Conservation (phyloP, 2,113 vertebrate species). For the Plestiodon gilberti region DNA sequence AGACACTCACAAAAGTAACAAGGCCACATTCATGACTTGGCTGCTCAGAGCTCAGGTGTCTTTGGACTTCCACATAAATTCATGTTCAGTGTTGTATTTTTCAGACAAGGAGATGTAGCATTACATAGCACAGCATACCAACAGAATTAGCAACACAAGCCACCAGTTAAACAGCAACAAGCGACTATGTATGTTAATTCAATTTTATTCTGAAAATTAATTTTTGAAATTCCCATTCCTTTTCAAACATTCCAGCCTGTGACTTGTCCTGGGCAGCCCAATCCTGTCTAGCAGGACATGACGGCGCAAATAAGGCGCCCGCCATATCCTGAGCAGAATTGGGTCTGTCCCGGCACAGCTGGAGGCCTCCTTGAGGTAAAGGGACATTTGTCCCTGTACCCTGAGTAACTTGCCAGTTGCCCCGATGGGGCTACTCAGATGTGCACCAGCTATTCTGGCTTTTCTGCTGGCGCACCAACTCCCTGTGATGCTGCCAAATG, state of each 20-base stretch:
- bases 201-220: not conserved
- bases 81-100: not conserved
- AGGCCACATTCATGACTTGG: not conserved
- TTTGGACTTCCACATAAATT: not conserved
- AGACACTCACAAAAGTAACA: not conserved
- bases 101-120: not conserved
- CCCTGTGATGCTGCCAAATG: no score
- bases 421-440: no score
- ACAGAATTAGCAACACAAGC: not conserved
- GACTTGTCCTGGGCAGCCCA: no score
- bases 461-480: no score
- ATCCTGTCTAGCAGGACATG: no score
- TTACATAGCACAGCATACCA: not conserved
- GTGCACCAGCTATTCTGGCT: no score
- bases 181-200: not conserved
- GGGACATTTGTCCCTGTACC: no score
- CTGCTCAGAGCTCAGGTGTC: fast-evolving
- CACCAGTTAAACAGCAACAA: not conserved
- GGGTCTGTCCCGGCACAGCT: no score
- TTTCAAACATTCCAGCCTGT: not conserved
- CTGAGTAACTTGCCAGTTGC: no score
- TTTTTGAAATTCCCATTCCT: not conserved
- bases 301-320: no score
- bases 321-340: no score
- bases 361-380: no score